These are phyloP conservation scores for Microctonus brassicae DNA, from an alignment of 2,888 invertebrate genomes.

Conservation along the genomic window DNA sequence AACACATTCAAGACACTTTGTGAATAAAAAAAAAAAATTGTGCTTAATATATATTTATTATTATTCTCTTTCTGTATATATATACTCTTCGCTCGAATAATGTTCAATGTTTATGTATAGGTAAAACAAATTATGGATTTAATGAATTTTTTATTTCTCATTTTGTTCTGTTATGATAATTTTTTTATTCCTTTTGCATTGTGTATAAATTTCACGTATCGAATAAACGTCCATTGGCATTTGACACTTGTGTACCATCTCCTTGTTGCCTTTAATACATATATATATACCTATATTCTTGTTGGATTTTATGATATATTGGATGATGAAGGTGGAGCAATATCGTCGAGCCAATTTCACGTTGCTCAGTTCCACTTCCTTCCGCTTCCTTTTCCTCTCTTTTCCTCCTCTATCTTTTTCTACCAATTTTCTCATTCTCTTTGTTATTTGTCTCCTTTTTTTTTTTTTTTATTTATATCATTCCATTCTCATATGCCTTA, in stretches of 20 bases:
- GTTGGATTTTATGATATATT: slow-evolving; percentile 12
- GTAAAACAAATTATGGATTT: too few species aligned
- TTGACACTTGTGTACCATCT: slow-evolving; percentile 20
- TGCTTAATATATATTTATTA: neutral
- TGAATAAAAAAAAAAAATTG: neutral
- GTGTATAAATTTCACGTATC: slow-evolving; percentile 28
- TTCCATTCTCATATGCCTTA: neutral
- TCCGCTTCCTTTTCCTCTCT: slow-evolving; percentile 16
- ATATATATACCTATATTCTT: neutral
- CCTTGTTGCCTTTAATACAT: neutral
- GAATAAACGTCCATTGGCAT: slow-evolving; percentile 29
- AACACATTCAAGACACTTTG: neutral
- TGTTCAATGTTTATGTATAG: too few species aligned
- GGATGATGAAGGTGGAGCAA: neutral
- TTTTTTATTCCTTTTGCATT: neutral
- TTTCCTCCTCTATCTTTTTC: neutral
- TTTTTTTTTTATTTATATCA: too few species aligned
- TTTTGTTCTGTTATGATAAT: too few species aligned
- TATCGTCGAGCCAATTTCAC: slow-evolving; percentile 28
- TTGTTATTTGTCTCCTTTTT: too few species aligned
- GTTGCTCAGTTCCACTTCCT: slow-evolving; percentile 9
- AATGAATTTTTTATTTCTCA: too few species aligned
- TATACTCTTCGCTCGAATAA: neutral
- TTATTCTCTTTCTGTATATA: neutral
- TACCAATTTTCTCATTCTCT: neutral